Evolutionary conservation across 2,113 vertebrate species (phyloP).

Genomic region (Cyanistes caeruleus): DNA sequence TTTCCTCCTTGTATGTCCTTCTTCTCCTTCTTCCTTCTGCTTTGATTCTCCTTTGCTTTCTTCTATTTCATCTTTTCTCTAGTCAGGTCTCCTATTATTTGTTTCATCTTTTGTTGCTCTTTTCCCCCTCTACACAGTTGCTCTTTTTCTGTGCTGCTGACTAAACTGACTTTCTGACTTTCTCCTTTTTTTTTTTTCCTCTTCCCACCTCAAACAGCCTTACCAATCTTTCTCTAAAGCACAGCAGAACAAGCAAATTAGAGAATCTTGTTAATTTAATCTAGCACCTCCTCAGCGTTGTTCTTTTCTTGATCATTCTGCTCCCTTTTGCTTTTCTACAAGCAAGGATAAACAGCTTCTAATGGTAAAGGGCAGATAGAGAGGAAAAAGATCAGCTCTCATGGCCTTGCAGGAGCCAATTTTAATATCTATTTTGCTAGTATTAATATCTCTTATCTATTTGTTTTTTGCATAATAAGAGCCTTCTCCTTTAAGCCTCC

Average conservation of each 20-base stretch:
- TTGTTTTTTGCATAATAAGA: not conserved
- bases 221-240: not conserved
- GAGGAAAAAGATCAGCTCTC: not conserved
- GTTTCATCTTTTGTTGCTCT: constrained; percentile 1
- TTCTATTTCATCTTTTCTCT: constrained; percentile 6
- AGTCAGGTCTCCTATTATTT: not conserved
- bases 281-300: not conserved
- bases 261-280: not conserved
- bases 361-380: not conserved
- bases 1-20: not conserved
- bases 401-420: not conserved
- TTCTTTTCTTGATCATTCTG: not conserved
- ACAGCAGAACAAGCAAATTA: not conserved
- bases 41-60: constrained; percentile 14
- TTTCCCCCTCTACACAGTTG: not conserved
- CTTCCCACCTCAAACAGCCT: not conserved
- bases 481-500: not conserved
- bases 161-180: not conserved
- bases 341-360: not conserved
- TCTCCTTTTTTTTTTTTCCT: not conserved
- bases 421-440: not conserved
- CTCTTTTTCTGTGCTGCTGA: not conserved
- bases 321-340: not conserved
- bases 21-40: not conserved
- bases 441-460: not conserved